Base-by-base conservation (phyloP, 2,113 vertebrate species). In the Gnathonemus echidnorhynchus region DNA sequence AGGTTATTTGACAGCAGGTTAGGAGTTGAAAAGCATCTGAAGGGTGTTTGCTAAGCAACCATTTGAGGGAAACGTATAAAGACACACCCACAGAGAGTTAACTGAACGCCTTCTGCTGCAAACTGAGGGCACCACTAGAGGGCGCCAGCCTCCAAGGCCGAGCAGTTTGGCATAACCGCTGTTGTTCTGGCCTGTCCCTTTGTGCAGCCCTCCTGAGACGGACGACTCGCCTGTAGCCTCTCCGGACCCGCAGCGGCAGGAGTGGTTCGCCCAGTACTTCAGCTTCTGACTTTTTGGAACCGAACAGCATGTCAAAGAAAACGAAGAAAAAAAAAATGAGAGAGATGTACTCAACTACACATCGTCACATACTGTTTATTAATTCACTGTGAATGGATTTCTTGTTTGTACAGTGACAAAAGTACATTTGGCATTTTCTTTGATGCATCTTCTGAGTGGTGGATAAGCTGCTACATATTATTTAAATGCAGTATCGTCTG, bases 201-300 rank as follows among this genome's bases (percentile, higher is more conserved):
- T 77, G 88, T 31, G 86, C 93, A 99, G 98, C 97, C 98, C 97
- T 98, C 97, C 97, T 97, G 98, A 98, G 96, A 98, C 94, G 91
- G 98, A 99, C 91, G 97, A 97, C 92, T 96, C 97, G 62, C 92
- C 97, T 49, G 96, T 96, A 93, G 96, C 96, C 95, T 97, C 97
- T 91, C 95, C 98, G 74, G 98, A 99, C 88, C 94, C 97, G 50
- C 98, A 99, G 88, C 97, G 97, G 93, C 98, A 99, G 95, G 98
- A 99, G 95, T 99, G 98, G 98, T 97, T 99, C 92, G 98, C 98
- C 94, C 97, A 98, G 70, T 99, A 99, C 96, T 99, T 99, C 96
- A 98, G 98, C 5, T 99, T 99, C 97, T 99, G 97, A 99, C 94
- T 92, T 95, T 94, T 94, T 94, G 92, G 96, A 93, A 91, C 92